Conservation (phyloP, 1,140 invertebrate genomes). For the Saxidomus purpurata region DNA sequence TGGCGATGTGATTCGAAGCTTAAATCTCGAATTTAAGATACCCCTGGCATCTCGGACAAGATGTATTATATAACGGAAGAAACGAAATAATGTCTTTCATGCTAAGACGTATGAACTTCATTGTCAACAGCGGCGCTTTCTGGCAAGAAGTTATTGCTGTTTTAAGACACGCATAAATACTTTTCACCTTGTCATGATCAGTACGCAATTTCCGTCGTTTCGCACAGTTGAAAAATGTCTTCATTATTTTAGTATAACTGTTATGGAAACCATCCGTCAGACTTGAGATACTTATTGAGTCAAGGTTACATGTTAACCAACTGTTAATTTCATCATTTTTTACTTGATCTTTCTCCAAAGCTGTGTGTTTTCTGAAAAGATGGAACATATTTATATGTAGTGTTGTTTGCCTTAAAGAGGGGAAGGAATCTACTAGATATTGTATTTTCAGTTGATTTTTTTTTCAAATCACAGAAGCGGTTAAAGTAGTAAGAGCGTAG, state of each 20-base stretch:
- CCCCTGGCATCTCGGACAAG: conserved; percentile 39
- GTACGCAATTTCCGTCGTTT: background rate
- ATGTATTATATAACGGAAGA: conserved; percentile 42
- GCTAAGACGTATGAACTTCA: conserved; percentile 40
- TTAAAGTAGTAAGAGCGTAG: too few relatives aligned
- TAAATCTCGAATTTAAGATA: conserved; percentile 34
- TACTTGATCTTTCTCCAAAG: background rate
- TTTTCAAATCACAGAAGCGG: too few relatives aligned
- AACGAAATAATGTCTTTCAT: conserved; percentile 6
- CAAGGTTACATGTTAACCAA: conserved; percentile 52
- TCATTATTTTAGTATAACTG: conserved; percentile 55
- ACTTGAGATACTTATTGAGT: conserved; percentile 5
- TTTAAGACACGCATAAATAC: background rate
- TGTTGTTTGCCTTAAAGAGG: too few relatives aligned
- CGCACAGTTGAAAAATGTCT: conserved; percentile 20
- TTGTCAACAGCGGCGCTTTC: background rate
- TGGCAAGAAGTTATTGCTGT: background rate
- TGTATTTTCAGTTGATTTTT: too few relatives aligned
- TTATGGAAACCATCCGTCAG: conserved; percentile 41
- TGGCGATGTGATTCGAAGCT: background rate
- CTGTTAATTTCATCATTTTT: conserved; percentile 43
- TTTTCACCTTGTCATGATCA: background rate
- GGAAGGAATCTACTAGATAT: too few relatives aligned
- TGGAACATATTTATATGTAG: too few relatives aligned
- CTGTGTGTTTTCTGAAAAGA: conserved; percentile 24